These are phyloP conservation scores for Plebejus anna DNA, from an alignment of 2,888 invertebrate species.

Conservation along the genomic window DNA sequence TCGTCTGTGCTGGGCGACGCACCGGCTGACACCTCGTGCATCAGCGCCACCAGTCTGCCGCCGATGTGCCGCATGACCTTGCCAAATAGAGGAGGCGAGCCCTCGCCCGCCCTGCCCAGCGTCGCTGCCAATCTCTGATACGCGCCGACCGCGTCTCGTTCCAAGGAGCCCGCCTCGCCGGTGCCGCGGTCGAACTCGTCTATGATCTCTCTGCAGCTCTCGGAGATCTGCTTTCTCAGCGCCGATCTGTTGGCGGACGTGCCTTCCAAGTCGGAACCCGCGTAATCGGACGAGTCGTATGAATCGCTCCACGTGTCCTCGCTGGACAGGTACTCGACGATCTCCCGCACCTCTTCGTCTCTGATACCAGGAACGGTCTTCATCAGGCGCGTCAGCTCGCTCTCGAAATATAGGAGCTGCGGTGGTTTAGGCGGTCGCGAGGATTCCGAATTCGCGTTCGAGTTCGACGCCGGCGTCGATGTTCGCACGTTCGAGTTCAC, in stretches of 20 bases:
- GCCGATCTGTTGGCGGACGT: constrained; percentile 83
- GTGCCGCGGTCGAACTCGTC: constrained; percentile 90
- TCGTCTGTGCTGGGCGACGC: constrained; percentile 86
- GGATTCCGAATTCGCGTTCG: constrained; percentile 81
- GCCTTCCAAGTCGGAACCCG: constrained; percentile 91
- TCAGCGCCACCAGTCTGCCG: constrained; percentile 90
- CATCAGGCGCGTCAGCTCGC: constrained; percentile 93
- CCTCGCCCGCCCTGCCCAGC: constrained; percentile 85
- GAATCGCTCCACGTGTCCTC: constrained; percentile 97
- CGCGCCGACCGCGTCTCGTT: constrained; percentile 90
- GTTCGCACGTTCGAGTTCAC: constrained; percentile 83
- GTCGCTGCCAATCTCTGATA: constrained; percentile 92
- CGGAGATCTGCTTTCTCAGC: constrained; percentile 91
- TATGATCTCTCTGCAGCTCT: constrained; percentile 92
- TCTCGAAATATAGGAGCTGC: constrained; percentile 93
- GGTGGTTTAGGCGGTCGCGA: constrained; percentile 87
- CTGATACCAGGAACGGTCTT: constrained; percentile 95
- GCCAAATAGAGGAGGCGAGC: constrained; percentile 91
- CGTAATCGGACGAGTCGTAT: constrained; percentile 95
- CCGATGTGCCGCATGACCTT: constrained; percentile 97
- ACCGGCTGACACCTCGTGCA: constrained; percentile 94
- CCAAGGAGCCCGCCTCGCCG: constrained; percentile 80
- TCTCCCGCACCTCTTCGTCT: constrained; percentile 94
- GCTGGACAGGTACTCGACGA: constrained; percentile 94
- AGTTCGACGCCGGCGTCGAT: constrained; percentile 78